These are phyloP conservation scores for Hippocampus zosterae DNA, from an alignment of 2,113 vertebrate species.

Conservation along the genomic window DNA sequence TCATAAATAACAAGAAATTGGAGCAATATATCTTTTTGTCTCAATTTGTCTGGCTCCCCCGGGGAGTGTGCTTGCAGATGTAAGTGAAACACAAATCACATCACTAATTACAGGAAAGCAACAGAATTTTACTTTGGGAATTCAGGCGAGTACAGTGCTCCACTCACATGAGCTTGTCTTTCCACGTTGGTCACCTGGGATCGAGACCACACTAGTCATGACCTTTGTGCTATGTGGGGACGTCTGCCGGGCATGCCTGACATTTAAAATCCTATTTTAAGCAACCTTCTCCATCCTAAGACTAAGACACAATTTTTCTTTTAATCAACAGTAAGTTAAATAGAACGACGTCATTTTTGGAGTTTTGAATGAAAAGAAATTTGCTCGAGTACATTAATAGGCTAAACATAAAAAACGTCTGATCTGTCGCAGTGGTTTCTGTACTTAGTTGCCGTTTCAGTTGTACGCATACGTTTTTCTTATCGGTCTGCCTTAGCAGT, in stretches of 20 bases:
- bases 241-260: constrained; percentile 1
- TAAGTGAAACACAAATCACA: not conserved
- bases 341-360: not conserved
- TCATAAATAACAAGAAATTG: not conserved
- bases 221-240: not conserved
- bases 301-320: not conserved
- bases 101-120: not conserved
- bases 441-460: no score
- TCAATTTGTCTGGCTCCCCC: not conserved
- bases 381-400: no score
- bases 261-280: constrained; percentile 7
- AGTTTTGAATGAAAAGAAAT: not conserved
- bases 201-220: not conserved
- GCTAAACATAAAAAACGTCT: no score
- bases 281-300: not conserved
- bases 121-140: not conserved
- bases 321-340: not conserved
- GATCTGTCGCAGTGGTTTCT: no score
- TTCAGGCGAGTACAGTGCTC: not conserved
- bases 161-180: not conserved
- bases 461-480: no score
- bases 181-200: constrained; percentile 1
- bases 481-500: no score
- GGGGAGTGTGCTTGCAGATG: not conserved
- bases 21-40: constrained; percentile 2